Base-by-base conservation (phyloP, 2,797 vertebrate genomes). In the Eulemur coronatus region DNA sequence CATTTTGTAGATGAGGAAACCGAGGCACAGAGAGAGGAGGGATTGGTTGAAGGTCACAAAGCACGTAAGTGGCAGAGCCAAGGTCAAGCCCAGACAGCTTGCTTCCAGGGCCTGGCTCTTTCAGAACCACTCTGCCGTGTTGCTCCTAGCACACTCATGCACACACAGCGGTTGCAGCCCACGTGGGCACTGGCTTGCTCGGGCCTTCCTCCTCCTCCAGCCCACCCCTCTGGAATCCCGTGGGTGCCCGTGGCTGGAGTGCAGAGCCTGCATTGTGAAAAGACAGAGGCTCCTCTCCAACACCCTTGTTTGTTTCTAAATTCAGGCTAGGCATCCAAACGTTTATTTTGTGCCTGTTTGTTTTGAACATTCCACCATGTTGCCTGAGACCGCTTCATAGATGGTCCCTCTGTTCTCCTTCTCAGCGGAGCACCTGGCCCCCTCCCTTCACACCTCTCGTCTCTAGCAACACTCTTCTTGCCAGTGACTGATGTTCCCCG, bases 391-490 rank as follows among this genome's bases (percentile, higher is more conserved):
- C 8, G 28, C 70, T 43, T 78, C 50, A 30, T 0, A 63, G 84
- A 90, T 22, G 41, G 69, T 35, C 7, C 65, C 88, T 97, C 55
- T 89, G 82, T 92, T 89, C 43, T 38, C 63, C 67, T 85, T 80
- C 76, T 50, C 30, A 61, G 67, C 35, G 7, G 28, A 70, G 67
- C 70, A 87, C 72, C 22, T 52, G 75, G 43, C 3, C n/a, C 33
- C 79, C 41, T 78, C 43, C 43, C 41, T 63, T 43, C 24, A 18
- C 12, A 86, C 55, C 59, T 92, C 57, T 80, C 1, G 4, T 46
- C 89, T 93, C 90, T 52, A 70, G 92, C 67, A 70, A 50, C 11
- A 55, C 55, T 91, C 78, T 80, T 38, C 38, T 85, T 95, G 90
- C 72, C 78, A 57, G 67, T 11, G 59, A 80, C 81, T 69, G 88